A percentile compares a stretch with the other conserved stretches of the same genome.
Conservation (phyloP, 2,888 invertebrate species). For the Pyrrhia umbra region DNA sequence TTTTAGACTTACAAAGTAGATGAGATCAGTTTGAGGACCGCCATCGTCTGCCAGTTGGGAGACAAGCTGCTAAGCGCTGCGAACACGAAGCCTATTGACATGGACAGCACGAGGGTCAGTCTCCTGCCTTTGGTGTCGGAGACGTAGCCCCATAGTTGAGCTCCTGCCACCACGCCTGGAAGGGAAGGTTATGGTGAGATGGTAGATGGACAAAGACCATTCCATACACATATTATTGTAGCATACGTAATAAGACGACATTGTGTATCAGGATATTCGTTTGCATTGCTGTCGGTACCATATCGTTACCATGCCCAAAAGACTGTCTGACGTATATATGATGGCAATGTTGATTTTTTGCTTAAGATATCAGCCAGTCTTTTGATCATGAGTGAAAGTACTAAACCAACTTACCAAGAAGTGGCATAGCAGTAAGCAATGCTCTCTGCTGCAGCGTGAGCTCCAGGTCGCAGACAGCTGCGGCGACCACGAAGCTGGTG, state of each 20-base stretch:
- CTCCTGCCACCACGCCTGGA: conserved; percentile 84
- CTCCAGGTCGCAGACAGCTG: conserved; percentile 93
- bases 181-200: not conserved
- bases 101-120: conserved; percentile 82
- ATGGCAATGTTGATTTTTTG: too few relatives aligned
- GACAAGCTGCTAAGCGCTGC: conserved; percentile 83
- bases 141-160: conserved; percentile 87
- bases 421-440: conserved; percentile 92
- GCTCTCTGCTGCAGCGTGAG: conserved; percentile 92
- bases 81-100: conserved; percentile 85
- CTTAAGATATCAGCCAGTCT: too few relatives aligned
- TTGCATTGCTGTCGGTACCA: too few relatives aligned
- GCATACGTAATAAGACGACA: too few relatives aligned
- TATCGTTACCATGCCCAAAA: too few relatives aligned
- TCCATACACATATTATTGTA: too few relatives aligned
- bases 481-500: conserved; percentile 93
- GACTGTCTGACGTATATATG: too few relatives aligned
- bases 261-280: too few relatives aligned
- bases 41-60: conserved; percentile 85
- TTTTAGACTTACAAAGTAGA: conserved; percentile 88
- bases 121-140: conserved; percentile 84
- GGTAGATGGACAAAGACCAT: not conserved
- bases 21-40: conserved; percentile 81
- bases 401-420: conserved; percentile 89
- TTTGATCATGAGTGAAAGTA: too few relatives aligned